These are phyloP conservation scores for Cremastobaeus sp. DNA, from an alignment of 2,888 invertebrate genomes.

Conservation along the genomic window DNA sequence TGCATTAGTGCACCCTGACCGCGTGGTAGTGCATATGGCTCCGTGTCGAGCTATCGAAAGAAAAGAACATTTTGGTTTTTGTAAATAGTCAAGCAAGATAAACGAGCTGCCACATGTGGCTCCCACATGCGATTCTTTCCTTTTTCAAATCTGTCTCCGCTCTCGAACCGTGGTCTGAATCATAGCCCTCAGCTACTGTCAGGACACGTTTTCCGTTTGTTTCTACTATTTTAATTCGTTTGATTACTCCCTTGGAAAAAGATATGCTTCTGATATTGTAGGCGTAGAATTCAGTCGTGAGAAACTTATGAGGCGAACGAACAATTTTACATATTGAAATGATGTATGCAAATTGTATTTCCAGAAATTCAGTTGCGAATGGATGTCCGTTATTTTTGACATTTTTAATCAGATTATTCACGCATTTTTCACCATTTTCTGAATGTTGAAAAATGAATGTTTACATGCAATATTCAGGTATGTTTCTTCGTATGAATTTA, in stretches of 20 bases:
- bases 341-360: no score
- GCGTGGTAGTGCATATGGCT: conserved; percentile 49
- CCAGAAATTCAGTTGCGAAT: no score
- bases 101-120: conserved; percentile 63
- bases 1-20: conserved; percentile 57
- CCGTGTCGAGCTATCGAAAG: conserved; percentile 54
- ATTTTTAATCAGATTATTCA: no score
- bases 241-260: conserved; percentile 17
- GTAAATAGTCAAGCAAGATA: conserved; percentile 59
- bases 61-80: conserved; percentile 55
- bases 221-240: conserved; percentile 26
- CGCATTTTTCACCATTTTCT: no score
- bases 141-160: conserved; percentile 51
- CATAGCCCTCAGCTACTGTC: conserved; percentile 22
- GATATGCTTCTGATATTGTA: conserved; percentile 17
- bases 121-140: conserved; percentile 60
- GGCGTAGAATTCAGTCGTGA: no score
- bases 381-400: no score
- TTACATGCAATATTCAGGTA: no score
- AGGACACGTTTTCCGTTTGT: conserved; percentile 43
- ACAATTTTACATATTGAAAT: no score
- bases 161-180: conserved; percentile 42
- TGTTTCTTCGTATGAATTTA: no score
- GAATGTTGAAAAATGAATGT: no score
- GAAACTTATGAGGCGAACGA: no score